A percentile compares a stretch with the other conserved stretches of the same genome.
phyloP scores from a whole-genome alignment of 2,797 vertebrate species.

The Rachycentron canadum region DNA sequence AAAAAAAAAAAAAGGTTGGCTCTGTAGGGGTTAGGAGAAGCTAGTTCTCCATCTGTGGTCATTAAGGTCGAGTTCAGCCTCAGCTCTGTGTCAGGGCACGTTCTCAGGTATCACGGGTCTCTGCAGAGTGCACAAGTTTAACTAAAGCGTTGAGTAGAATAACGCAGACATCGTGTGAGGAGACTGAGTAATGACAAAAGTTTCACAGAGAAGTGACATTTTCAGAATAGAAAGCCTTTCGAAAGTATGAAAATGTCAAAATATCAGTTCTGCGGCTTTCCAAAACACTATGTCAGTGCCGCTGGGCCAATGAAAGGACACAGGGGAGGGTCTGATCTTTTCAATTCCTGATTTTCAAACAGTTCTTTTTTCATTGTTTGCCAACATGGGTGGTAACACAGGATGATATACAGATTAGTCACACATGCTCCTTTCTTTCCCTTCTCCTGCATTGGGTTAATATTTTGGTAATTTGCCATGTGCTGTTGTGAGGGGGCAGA shows the following conservation, averaged over 20 bases:
- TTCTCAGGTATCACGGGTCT: constrained; percentile 49
- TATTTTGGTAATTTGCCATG: constrained; percentile 26
- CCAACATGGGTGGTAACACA: constrained; percentile 10
- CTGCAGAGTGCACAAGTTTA: constrained; percentile 15
- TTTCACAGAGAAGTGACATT: constrained; percentile 32
- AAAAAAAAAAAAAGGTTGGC: constrained; percentile 25
- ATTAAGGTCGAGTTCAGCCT: constrained; percentile 59
- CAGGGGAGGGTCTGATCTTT: constrained; percentile 18
- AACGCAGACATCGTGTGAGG: constrained; percentile 52
- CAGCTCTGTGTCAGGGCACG: constrained; percentile 21
- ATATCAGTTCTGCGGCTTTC: constrained; percentile 26
- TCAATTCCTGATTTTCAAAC: constrained; percentile 14
- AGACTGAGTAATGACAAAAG: constrained; percentile 35
- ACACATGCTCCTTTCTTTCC: constrained; percentile 8
- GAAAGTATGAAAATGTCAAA: constrained; percentile 32
- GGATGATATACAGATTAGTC: constrained; percentile 19
- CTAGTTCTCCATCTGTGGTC: constrained; percentile 55
- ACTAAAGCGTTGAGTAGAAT: constrained; percentile 15
- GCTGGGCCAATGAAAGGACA: constrained; percentile 8
- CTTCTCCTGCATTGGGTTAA: constrained; percentile 21
- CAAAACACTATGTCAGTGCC: constrained; percentile 29
- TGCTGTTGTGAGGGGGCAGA: neutral
- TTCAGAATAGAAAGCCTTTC: constrained; percentile 36
- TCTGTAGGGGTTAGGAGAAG: constrained; percentile 32
- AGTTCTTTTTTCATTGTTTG: constrained; percentile 9